Evolutionary conservation across 2,888 invertebrate species (phyloP).

Genomic region (Macrophya alboannulata): DNA sequence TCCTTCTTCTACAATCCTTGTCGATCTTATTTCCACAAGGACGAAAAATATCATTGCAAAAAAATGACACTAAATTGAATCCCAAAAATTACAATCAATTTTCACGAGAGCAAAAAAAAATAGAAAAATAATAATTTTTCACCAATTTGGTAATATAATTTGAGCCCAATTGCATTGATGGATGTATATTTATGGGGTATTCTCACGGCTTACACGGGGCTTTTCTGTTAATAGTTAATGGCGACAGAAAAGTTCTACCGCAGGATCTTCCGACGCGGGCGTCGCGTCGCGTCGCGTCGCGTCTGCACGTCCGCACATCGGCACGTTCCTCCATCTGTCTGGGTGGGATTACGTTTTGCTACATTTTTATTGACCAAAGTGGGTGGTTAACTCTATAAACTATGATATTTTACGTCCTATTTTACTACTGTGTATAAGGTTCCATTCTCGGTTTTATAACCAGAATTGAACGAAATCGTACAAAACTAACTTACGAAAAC

Average conservation of each 20-base stretch:
- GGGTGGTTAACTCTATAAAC: constrained; percentile 66
- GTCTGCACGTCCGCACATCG: constrained; percentile 50
- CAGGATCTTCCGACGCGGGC: background rate
- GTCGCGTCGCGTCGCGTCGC: constrained; percentile 23
- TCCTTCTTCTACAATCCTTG: background rate
- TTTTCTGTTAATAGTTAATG: constrained; percentile 41
- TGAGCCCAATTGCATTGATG: background rate
- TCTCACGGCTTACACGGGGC: background rate
- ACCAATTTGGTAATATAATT: background rate
- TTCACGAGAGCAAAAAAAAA: background rate
- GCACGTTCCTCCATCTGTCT: constrained; percentile 56
- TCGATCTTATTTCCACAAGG: background rate
- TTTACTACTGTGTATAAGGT: constrained; percentile 40
- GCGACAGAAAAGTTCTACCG: constrained; percentile 55
- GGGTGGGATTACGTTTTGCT: constrained; percentile 54
- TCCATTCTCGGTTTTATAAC: constrained; percentile 63
- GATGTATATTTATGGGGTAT: constrained; percentile 26
- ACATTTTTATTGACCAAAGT: constrained; percentile 65
- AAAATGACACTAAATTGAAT: no score
- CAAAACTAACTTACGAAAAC: constrained; percentile 43
- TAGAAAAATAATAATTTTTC: background rate
- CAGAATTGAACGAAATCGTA: constrained; percentile 40
- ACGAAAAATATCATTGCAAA: background rate
- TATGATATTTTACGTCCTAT: constrained; percentile 67
- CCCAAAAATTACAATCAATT: no score